Base-by-base conservation (phyloP, 2,888 invertebrate genomes). In the Osmoderma eremita region DNA sequence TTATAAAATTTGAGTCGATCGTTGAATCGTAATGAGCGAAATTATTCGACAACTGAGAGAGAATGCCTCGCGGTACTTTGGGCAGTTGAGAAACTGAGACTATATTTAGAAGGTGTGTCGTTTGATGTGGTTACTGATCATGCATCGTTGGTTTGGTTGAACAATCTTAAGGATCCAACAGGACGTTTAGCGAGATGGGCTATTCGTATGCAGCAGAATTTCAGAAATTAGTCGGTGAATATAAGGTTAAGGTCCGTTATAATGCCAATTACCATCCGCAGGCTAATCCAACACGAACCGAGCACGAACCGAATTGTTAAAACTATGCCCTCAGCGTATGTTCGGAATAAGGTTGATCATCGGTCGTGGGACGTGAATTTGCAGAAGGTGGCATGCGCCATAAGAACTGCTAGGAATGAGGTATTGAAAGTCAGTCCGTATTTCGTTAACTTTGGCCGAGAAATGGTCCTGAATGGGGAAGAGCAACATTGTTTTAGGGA, bases 121-220 rank as follows among this genome's bases (percentile, higher is more conserved):
- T 67, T 67, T 30, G 64, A 30, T 3, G 67, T 69, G 2, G 30
- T 63, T 41, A 67, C 74, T 5, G 72, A 75, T 58, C 67, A 68
- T 41, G 58, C 41, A 8, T 53, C 30, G 0, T 38, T 69, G 2
- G 10, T 67, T 12, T 62, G 69, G 68, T 22, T 69, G 3, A 49
- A 67, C 36, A 58, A 58, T 17, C 54, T 70, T 4, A 71, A 74
- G 54, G 64, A 73, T 39, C 67, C 72, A 63, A 56, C 67, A 18
- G 71, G 70, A 8, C 38, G 70, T 8, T 30, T 74, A 5, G 71
- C 72, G 8, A 51, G 74, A 54, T 74, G 74, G 73, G 65, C 66
- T 15, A 30, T 74, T 8, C 65, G 67, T 6, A 49, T 75, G 1
- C 74, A 73, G 24, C 71, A 56, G 65, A 66, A 38, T 67, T 70